These are phyloP conservation scores for Ormyrus nitidulus DNA, from an alignment of 2,888 invertebrate species.

Conservation along the genomic window DNA sequence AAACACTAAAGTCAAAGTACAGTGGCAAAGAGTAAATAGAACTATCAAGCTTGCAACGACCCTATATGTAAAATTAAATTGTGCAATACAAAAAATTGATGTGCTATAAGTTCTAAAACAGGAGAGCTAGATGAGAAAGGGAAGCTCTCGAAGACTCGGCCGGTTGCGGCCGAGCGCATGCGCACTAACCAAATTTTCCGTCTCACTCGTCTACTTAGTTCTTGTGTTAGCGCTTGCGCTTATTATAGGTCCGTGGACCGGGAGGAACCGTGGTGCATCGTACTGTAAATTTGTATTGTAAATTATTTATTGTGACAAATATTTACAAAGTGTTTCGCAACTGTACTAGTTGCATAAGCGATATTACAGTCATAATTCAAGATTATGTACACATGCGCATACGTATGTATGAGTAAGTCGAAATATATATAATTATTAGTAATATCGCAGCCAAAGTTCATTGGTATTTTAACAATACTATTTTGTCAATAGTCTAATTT, in stretches of 20 bases:
- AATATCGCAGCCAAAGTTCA: too few species aligned
- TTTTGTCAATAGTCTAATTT: too few species aligned
- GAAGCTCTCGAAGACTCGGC: conserved; percentile 4
- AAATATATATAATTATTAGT: not conserved
- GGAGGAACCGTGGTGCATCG: conserved; percentile 18
- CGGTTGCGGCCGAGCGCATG: conserved; percentile 26
- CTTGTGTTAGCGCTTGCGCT: conserved; percentile 9
- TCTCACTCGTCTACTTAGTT: conserved; percentile 16
- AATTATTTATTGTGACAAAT: too few species aligned
- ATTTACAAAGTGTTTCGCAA: too few species aligned
- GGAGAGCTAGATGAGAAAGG: not conserved
- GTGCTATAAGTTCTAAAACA: not conserved
- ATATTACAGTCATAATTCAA: too few species aligned
- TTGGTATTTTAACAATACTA: too few species aligned
- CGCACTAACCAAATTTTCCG: conserved; percentile 1
- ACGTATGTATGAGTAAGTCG: conserved; percentile 20
- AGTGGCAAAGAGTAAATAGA: too few species aligned
- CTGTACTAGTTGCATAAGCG: too few species aligned
- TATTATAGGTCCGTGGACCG: conserved; percentile 26
- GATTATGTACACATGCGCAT: conserved; percentile 19
- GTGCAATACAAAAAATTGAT: not conserved
- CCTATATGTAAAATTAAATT: too few species aligned
- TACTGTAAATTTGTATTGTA: not conserved
- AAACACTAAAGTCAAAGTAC: too few species aligned
- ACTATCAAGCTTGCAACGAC: too few species aligned